Evolutionary conservation across 2,113 vertebrate species (phyloP).

Genomic region (Capreolus pygargus): DNA sequence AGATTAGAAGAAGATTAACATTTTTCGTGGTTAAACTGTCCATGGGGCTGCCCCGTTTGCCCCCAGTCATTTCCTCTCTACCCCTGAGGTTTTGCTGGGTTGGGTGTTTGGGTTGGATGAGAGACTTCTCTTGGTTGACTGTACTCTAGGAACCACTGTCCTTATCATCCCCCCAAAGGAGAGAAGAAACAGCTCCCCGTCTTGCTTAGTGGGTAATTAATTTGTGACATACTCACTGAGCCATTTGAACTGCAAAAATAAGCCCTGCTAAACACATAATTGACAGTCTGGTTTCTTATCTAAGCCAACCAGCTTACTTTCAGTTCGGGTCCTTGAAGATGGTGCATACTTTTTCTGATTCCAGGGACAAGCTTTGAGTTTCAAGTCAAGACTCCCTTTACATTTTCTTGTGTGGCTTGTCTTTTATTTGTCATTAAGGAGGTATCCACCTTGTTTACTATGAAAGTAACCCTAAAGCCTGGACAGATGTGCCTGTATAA

Average conservation of each 20-base stretch:
- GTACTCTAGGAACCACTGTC: not conserved
- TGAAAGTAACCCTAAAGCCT: not conserved
- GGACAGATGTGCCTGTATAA: not conserved
- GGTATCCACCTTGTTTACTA: not conserved
- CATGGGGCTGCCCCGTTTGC: not conserved
- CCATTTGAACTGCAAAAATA: conserved; percentile 31
- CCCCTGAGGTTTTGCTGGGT: not conserved
- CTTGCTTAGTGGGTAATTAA: conserved; percentile 9
- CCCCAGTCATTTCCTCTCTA: not conserved
- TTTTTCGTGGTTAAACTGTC: conserved; percentile 6
- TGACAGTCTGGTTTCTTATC: conserved; percentile 64
- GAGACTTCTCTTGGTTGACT: not conserved
- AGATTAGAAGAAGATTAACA: not conserved
- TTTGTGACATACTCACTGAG: conserved; percentile 36
- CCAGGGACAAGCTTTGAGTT: not conserved
- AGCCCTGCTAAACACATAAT: not conserved
- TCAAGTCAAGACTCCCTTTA: not conserved
- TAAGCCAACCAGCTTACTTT: conserved; percentile 42
- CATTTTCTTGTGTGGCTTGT: not conserved
- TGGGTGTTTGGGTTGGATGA: not conserved
- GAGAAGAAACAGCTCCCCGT: not conserved
- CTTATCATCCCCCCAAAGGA: not conserved
- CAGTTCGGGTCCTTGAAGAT: not conserved
- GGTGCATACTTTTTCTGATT: not conserved
- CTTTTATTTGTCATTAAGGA: not conserved